These are phyloP conservation scores for Syndactyla subalaris DNA, from an alignment of 2,797 vertebrate species.

Conservation along the genomic window DNA sequence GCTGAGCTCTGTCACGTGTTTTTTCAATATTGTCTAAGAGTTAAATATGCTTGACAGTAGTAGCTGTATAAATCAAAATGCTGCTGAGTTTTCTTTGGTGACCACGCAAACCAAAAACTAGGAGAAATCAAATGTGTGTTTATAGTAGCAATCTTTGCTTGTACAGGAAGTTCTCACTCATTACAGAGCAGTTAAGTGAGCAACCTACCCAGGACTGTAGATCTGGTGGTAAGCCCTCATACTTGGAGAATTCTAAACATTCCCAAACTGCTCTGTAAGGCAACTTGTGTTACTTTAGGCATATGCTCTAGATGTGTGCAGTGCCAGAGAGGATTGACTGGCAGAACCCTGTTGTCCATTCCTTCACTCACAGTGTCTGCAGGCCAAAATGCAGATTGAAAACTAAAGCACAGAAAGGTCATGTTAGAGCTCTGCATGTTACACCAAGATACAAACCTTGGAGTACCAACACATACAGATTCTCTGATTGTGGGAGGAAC, in stretches of 20 bases:
- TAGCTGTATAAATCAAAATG: not conserved
- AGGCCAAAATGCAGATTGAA: not conserved
- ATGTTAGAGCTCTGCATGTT: not conserved
- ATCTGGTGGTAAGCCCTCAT: not conserved
- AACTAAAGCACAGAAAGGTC: not conserved
- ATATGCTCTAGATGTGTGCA: not conserved
- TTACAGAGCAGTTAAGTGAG: not conserved
- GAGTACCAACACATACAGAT: not conserved
- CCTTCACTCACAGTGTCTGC: not conserved
- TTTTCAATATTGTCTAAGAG: not conserved
- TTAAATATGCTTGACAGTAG: not conserved
- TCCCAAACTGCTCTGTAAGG: not conserved
- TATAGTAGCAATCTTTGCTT: not conserved
- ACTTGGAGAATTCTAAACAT: not conserved
- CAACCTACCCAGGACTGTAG: not conserved
- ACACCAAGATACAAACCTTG: not conserved
- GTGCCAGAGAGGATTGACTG: not conserved
- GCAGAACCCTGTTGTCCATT: not conserved
- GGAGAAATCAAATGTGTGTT: not conserved
- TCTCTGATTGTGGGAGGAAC: not conserved
- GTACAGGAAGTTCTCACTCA: not conserved
- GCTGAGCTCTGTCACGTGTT: not conserved
- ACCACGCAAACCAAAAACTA: not conserved
- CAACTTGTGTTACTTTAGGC: not conserved
- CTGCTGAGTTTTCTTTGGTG: not conserved